phyloP scores from a whole-genome alignment of 2,888 invertebrate genomes.

The Scaptomyza flava region DNA sequence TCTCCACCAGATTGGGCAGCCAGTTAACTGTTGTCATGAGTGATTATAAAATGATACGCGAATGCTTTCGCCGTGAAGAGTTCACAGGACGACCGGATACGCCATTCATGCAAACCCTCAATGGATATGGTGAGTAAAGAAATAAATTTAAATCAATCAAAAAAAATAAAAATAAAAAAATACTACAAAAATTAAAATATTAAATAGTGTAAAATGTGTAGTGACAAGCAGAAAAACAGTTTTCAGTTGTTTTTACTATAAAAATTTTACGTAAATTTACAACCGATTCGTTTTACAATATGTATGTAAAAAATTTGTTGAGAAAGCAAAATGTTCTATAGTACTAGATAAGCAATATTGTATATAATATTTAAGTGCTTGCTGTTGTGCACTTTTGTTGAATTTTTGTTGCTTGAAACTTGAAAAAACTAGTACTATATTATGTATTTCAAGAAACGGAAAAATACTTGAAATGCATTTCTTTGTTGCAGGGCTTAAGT shows the following conservation, averaged over 20 bases:
- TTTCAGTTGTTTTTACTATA: slow-evolving; percentile 12
- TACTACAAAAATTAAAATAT: not conserved
- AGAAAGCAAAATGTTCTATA: slow-evolving; percentile 13
- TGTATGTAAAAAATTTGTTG: slow-evolving; percentile 7
- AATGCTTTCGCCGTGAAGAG: slow-evolving; percentile 93
- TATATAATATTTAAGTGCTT: not conserved
- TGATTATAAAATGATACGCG: slow-evolving; percentile 93
- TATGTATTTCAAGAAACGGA: not conserved
- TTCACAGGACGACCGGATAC: slow-evolving; percentile 95
- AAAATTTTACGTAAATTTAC: slow-evolving; percentile 23
- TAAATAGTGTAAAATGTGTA: not conserved
- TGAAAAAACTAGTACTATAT: too few species aligned
- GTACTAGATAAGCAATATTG: slow-evolving; percentile 3
- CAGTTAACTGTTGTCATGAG: slow-evolving; percentile 94
- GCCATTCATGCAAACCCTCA: slow-evolving; percentile 93
- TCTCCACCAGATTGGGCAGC: slow-evolving; percentile 92
- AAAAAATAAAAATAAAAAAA: too few species aligned
- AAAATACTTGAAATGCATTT: slow-evolving; percentile 13
- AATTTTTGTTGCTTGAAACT: too few species aligned
- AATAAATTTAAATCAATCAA: not conserved
- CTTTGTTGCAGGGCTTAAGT: slow-evolving; percentile 14
- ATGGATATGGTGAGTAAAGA: slow-evolving; percentile 92
- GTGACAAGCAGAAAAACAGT: not conserved
- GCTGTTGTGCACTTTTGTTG: too few species aligned
- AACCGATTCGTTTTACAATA: slow-evolving; percentile 1